A percentile compares a stretch with the other conserved stretches of the same genome.
Conservation (phyloP, 2,797 vertebrate genomes). For the Pseudomugil gertrudae region DNA sequence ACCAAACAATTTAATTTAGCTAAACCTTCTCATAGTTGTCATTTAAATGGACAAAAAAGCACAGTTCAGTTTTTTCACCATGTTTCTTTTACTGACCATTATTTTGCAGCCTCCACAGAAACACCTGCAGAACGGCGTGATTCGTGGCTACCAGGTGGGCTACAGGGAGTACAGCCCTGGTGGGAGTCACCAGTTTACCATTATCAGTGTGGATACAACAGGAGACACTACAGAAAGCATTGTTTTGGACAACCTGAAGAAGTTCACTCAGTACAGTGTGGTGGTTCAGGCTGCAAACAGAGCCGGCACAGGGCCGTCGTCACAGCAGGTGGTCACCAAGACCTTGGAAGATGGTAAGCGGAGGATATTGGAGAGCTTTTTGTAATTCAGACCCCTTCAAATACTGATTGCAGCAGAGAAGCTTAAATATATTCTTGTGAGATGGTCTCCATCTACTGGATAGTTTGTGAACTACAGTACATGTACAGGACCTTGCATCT, state of each 20-base stretch:
- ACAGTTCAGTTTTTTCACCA: neutral
- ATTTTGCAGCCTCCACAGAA: slow-evolving; percentile 89
- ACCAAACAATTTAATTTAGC: neutral
- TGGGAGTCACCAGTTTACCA: slow-evolving; percentile 96
- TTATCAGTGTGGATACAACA: slow-evolving; percentile 94
- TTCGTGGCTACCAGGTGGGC: slow-evolving; percentile 97
- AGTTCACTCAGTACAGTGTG: slow-evolving; percentile 98
- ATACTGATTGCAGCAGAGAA: neutral
- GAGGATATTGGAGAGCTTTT: neutral
- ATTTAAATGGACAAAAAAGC: neutral
- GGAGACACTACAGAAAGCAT: slow-evolving; percentile 93
- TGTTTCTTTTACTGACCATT: neutral
- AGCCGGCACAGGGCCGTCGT: slow-evolving; percentile 96
- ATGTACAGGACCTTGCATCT: neutral
- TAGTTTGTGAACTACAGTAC: slow-evolving; percentile 23
- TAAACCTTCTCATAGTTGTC: neutral
- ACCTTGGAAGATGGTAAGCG: slow-evolving; percentile 94
- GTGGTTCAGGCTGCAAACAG: slow-evolving; percentile 97
- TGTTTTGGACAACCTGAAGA: slow-evolving; percentile 93
- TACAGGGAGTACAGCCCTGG: slow-evolving; percentile 97
- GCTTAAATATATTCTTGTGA: slow-evolving; percentile 10
- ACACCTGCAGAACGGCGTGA: slow-evolving; percentile 95
- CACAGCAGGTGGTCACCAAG: slow-evolving; percentile 96
- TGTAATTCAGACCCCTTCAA: neutral
- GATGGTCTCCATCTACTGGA: slow-evolving; percentile 62